A percentile compares a stretch with the other conserved stretches of the same genome.
These are phyloP conservation scores for Lasioglossum zephyrum DNA, from an alignment of 2,888 invertebrate species.

Conservation along the genomic window DNA sequence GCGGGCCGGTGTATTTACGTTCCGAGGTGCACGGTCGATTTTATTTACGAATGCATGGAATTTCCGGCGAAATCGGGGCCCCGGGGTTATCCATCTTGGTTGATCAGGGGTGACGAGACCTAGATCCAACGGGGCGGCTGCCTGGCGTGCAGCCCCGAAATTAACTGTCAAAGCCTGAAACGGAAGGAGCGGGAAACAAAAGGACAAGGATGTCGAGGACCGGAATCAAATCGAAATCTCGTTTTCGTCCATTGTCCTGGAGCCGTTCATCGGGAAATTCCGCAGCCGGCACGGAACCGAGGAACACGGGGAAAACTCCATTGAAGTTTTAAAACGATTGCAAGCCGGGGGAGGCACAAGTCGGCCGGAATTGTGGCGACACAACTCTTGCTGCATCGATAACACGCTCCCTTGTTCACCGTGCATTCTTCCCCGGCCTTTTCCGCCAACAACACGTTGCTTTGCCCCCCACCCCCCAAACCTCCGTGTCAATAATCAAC, in stretches of 20 bases:
- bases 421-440: not conserved
- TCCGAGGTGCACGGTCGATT: not conserved
- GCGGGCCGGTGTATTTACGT: not conserved
- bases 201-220: slow-evolving; percentile 19
- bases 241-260: slow-evolving; percentile 31
- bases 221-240: slow-evolving; percentile 53
- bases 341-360: slow-evolving; percentile 3
- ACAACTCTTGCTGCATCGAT: slow-evolving; percentile 42
- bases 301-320: slow-evolving; percentile 42
- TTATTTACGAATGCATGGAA: slow-evolving; percentile 17
- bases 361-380: slow-evolving; percentile 34
- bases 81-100: not conserved
- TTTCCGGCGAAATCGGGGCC: not conserved
- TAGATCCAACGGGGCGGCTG: slow-evolving; percentile 13
- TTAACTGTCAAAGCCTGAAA: slow-evolving; percentile 48
- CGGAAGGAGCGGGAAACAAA: slow-evolving; percentile 1
- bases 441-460: not conserved
- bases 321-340: slow-evolving; percentile 50
- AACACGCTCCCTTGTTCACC: slow-evolving; percentile 23
- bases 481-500: not conserved
- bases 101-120: slow-evolving; percentile 9
- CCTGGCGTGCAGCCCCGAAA: slow-evolving; percentile 8
- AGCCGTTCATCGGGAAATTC: slow-evolving; percentile 37
- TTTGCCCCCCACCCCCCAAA: not conserved
- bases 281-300: slow-evolving; percentile 14